Evolutionary conservation across 2,113 vertebrate genomes (phyloP), one percentile per base, ranked within the genome.

Genomic region (Microtus richardsoni): DNA sequence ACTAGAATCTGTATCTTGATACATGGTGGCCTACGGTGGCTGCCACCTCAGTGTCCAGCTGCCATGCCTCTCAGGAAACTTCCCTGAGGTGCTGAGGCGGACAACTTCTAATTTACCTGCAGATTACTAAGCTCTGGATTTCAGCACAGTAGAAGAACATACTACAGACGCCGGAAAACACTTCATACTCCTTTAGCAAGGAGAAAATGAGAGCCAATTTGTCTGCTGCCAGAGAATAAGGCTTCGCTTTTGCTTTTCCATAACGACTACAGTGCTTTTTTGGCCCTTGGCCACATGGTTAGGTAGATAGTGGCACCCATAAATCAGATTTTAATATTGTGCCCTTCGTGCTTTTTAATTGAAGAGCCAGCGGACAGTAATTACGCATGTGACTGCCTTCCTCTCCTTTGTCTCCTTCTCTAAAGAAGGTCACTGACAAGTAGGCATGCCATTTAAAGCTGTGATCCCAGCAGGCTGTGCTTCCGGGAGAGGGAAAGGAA

Each of bases 291-390:
- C 94, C 87, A 97, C 97, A 96, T 98, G 97, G 95, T 9, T 95
- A 93, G 84, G 93, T 78, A 98, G 98, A 96, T 73, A 97, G 97
- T 70, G 93, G 91, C 84, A 96, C 97, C 0, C 64, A 62, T 98
- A 98, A 98, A 98, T 98, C 97, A 98, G 64, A 97, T 97, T 98
- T 98, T 98, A 98, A 98, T 98, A 98, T 95, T 93, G 84, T 66
- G 96, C 93, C 96, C 98, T 97, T 97, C 95, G 91, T 97, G 98
- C 91, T 98, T 93, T 97, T 97, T 97, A 97, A 97, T 39, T 97
- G 93, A 98, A 98, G 89, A 96, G 96, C 95, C 89, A 91, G 95
- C 80, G 95, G 96, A 89, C 92, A 94, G 89, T 96, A 97, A 97
- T 98, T 88, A 91, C 11, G 93, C 52, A 12, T 47, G 13, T 49